Evolutionary conservation across 2,113 vertebrate genomes (phyloP), one percentile per base, ranked within the genome.

Genomic region (Cololabis saira): DNA sequence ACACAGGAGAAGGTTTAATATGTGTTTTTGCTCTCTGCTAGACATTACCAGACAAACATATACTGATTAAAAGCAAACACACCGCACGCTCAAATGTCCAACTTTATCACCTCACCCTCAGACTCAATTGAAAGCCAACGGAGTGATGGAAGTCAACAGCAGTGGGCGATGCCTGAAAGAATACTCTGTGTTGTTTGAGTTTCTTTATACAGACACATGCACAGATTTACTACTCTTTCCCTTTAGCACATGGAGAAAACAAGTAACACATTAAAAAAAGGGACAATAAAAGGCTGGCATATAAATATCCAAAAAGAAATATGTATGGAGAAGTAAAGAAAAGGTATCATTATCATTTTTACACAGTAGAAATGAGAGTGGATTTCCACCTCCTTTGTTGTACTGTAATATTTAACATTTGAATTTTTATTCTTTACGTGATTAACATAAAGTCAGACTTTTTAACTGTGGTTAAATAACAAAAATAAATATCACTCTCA

Each of bases 1-100:
- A 90, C 91, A 91, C 82, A 82, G 43, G 49, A 47, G 24, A 66
- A 74, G 52, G 78, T 71, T 89, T 78, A 83, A 80, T 76, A 30
- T 60, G 56, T 57, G 40, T 22, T 42, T 69, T 72, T 67, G 27
- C 74, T 57, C 50, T 80, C 47, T 16, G 57, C 40, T 19, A 70
- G 60, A 50, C 62, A n/a, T 73, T 69, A 59, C 45, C 58, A 51
- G 55, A 78, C 63, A 44, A 27, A 18, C 16, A 17, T 56, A 15
- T 14, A 27, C 12, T n/a, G n/a, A 17, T 17, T 40, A 15, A 16
- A 18, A 49, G 62, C n/a, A 6, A 41, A 19, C 14, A 24, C 22
- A 48, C 59, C 65, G 22, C 57, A 6, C 13, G 12, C 70, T 64
- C 53, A 56, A 64, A 68, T 48, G 27, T 49, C n/a, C 51, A 62